Evolutionary conservation across 92 coral and sea anemone genomes (phyloP).

Genomic region (Pocillopora meandrina): DNA sequence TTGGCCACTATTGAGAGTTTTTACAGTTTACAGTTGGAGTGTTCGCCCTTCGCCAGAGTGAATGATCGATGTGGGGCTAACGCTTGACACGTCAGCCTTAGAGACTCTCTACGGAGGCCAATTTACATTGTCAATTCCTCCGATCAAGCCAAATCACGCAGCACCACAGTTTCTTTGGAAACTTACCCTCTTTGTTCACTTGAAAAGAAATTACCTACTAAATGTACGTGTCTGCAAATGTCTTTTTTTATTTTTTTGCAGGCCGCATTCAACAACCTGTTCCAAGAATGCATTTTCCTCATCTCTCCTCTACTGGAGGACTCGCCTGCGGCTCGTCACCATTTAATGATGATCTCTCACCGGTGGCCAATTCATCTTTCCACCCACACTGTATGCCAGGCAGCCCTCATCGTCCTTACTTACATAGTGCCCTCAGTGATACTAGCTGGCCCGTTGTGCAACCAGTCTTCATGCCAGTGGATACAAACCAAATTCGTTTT

Average conservation of each 20-base stretch:
- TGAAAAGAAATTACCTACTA: background rate
- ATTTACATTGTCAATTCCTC: too few relatives aligned
- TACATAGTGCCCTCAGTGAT: background rate
- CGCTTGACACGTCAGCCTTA: too few relatives aligned
- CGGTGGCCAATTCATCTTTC: background rate
- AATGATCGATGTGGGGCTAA: too few relatives aligned
- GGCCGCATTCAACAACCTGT: background rate
- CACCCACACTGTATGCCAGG: background rate
- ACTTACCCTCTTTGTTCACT: background rate
- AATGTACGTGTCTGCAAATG: background rate
- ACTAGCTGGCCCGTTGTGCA: constrained; percentile 1
- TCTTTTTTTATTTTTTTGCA: background rate
- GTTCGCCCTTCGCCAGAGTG: too few relatives aligned
- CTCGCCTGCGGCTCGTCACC: constrained; percentile 11
- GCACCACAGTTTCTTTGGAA: too few relatives aligned
- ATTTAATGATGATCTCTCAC: background rate
- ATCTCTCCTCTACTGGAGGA: background rate
- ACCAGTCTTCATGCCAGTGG: constrained; percentile 13
- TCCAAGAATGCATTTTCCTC: background rate
- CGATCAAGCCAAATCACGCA: too few relatives aligned
- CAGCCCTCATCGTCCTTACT: background rate
- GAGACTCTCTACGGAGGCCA: too few relatives aligned
- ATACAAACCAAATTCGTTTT: constrained; percentile 10
- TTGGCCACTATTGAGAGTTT: too few relatives aligned
- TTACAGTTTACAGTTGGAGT: too few relatives aligned